Evolutionary conservation across 2,888 invertebrate species (phyloP).

Genomic region (Chaetoderma sp.): DNA sequence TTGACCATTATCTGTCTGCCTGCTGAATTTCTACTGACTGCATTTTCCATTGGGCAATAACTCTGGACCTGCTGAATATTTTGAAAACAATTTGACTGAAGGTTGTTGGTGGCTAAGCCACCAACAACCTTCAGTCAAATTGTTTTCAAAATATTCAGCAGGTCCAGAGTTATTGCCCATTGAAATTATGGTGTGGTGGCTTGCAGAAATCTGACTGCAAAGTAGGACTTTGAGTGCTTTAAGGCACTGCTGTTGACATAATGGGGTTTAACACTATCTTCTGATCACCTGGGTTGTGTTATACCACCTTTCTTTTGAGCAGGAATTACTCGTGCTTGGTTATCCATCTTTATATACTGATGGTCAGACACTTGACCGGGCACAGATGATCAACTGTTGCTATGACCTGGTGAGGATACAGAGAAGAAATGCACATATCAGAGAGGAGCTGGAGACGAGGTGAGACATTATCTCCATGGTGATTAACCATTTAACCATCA

Average conservation of each 20-base stretch:
- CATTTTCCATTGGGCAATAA: no score
- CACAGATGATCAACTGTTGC: constrained; percentile 51
- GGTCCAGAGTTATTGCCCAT: neutral
- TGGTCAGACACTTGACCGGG: constrained; percentile 39
- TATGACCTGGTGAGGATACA: constrained; percentile 53
- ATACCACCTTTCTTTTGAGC: no score
- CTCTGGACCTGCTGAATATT: neutral
- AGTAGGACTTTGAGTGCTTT: no score
- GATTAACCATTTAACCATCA: no score
- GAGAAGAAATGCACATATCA: constrained; percentile 46
- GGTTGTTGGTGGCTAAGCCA: neutral
- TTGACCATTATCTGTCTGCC: no score
- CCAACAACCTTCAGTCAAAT: no score
- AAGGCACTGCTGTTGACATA: no score
- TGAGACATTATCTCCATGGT: constrained; percentile 15
- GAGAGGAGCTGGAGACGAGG: constrained; percentile 61
- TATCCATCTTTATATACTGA: constrained; percentile 43
- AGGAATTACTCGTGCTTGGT: constrained; percentile 56
- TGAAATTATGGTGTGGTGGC: neutral
- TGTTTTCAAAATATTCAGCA: neutral
- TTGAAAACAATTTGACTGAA: neutral
- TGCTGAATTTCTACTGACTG: no score
- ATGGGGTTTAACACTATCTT: no score
- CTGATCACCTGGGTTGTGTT: no score
- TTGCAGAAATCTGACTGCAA: no score